Evolutionary conservation across 2,113 vertebrate genomes (phyloP).

Genomic region (Aegithalos caudatus): DNA sequence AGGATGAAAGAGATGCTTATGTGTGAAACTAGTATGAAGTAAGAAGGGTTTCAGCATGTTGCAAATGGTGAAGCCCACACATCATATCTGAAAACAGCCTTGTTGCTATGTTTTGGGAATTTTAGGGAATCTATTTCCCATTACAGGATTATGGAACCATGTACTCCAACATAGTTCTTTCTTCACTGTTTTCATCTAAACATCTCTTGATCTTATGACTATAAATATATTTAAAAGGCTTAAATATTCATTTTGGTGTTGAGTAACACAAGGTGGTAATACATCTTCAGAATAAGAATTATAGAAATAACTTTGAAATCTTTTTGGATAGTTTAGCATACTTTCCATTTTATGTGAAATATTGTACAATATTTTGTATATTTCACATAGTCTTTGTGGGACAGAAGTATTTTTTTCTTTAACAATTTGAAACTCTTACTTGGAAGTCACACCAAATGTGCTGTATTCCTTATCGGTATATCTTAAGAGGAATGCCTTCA

Average conservation of each 20-base stretch:
- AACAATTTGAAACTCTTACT: not conserved
- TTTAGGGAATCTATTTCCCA: not conserved
- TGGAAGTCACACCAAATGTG: not conserved
- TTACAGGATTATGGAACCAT: not conserved
- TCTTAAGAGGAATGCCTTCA: not conserved
- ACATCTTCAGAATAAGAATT: not conserved
- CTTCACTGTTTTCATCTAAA: not conserved
- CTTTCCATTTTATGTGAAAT: not conserved
- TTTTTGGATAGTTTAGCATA: not conserved
- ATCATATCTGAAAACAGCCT: not conserved
- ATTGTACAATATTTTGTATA: not conserved
- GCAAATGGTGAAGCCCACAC: not conserved
- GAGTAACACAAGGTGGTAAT: not conserved
- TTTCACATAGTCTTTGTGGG: not conserved
- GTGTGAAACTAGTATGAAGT: not conserved
- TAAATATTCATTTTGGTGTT: not conserved
- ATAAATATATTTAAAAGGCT: not conserved
- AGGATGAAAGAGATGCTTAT: slow-evolving; percentile 7
- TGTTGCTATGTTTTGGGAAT: not conserved
- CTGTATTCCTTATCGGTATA: not conserved
- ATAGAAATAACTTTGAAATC: not conserved
- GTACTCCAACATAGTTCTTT: not conserved
- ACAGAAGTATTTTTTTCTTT: not conserved
- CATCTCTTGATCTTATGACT: not conserved
- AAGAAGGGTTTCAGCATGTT: not conserved